Evolutionary conservation across 2,113 vertebrate genomes (phyloP).

Genomic region (Varanus komodoensis): DNA sequence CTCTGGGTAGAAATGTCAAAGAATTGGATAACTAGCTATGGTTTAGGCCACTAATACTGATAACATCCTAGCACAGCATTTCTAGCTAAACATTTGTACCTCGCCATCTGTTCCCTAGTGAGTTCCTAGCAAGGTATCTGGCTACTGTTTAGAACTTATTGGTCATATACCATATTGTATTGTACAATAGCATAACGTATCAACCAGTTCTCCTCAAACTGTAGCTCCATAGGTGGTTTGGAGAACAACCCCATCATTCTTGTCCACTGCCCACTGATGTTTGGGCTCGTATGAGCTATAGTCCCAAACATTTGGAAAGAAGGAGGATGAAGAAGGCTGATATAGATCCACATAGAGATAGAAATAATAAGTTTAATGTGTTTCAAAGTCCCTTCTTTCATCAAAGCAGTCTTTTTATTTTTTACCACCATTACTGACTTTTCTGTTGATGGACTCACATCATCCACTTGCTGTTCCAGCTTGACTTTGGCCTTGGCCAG

Average conservation of each 20-base stretch:
- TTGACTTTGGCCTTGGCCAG: constrained; percentile 91
- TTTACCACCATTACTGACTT: not conserved
- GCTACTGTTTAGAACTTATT: not conserved
- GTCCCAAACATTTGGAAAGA: not conserved
- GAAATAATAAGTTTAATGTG: not conserved
- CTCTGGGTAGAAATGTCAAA: not conserved
- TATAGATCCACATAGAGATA: not conserved
- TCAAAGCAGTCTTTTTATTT: too few relatives aligned
- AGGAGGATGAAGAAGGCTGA: too few relatives aligned
- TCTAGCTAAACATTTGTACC: not conserved
- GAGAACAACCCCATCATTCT: not conserved
- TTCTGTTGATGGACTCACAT: constrained; percentile 79
- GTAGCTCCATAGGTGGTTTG: not conserved
- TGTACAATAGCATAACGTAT: too few relatives aligned
- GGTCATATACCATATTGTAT: too few relatives aligned
- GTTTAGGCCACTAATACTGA: not conserved
- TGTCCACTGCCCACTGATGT: not conserved
- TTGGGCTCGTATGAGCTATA: not conserved
- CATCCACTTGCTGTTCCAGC: constrained; percentile 94
- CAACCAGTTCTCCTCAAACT: not conserved
- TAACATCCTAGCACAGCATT: not conserved
- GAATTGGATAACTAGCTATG: not conserved
- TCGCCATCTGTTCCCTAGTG: not conserved
- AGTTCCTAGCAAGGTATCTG: not conserved
- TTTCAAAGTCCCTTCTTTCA: not conserved